Conservation (phyloP, 2,888 invertebrate genomes). For the Ectemnius cavifrons region DNA sequence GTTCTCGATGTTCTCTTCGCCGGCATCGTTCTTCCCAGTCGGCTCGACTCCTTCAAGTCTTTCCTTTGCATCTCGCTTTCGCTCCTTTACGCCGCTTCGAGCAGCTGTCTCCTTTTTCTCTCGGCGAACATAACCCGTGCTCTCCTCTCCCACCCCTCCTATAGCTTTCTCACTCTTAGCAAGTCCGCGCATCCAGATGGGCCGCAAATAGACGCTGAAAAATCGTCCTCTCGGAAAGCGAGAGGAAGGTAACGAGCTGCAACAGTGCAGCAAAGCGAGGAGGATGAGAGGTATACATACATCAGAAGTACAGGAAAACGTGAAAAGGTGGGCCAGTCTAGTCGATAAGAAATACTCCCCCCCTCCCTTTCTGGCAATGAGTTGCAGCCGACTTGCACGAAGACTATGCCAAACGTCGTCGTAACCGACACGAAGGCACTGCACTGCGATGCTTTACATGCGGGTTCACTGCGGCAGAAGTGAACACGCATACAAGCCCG, state of each 20-base stretch:
- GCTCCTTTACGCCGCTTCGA: slow-evolving; percentile 9
- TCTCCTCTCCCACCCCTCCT: neutral
- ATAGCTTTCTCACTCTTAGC: slow-evolving; percentile 3
- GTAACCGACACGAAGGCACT: slow-evolving; percentile 42
- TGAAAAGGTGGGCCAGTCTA: neutral
- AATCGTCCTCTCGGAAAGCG: slow-evolving; percentile 22
- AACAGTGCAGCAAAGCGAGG: neutral
- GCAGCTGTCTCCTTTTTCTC: slow-evolving; percentile 14
- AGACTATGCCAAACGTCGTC: slow-evolving; percentile 63
- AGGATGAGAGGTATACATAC: neutral
- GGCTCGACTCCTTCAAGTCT: neutral
- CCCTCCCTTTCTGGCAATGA: neutral
- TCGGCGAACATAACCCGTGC: neutral
- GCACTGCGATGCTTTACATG: slow-evolving; percentile 57
- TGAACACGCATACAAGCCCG: slow-evolving; percentile 13
- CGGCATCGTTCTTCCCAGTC: slow-evolving; percentile 3
- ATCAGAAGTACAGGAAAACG: slow-evolving; percentile 20
- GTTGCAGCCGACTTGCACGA: slow-evolving; percentile 49
- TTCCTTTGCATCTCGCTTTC: slow-evolving; percentile 6
- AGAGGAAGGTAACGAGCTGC: slow-evolving; percentile 8
- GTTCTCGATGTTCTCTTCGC: neutral
- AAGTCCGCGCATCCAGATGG: slow-evolving; percentile 25
- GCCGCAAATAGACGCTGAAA: slow-evolving; percentile 42
- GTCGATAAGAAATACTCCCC: neutral
- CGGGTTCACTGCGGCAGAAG: slow-evolving; percentile 45